Evolutionary conservation across 2,113 vertebrate genomes (phyloP), one percentile per base, ranked within the genome.

Genomic region (Ameiurus melas): DNA sequence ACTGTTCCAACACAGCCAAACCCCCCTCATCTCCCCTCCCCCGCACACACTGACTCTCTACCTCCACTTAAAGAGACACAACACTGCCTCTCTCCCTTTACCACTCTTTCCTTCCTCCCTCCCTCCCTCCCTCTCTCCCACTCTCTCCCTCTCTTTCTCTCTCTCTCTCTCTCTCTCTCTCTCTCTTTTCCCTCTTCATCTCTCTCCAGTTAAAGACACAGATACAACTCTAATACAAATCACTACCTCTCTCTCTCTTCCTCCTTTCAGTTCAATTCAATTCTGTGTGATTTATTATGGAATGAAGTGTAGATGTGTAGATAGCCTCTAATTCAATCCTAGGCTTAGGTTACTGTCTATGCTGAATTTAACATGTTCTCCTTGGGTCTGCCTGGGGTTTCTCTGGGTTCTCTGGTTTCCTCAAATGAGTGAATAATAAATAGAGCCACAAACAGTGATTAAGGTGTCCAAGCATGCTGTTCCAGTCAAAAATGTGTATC

Each of bases 61-160:
- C 92, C 88, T 90, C 87, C 91, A 94, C 95, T 95, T 95, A 95
- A 96, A 96, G 95, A 90, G 92, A 94, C 95, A 96, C 93, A 87
- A 90, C 87, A 60, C 70, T 77, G 51, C 43, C 81, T 79, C 85
- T 84, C 19, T 83, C 51, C 58, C 17, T 86, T 84, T 85, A 39
- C 57, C 14, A 1, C 7, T 19, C 80, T 64, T 79, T 79, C 55
- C 20, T 30, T 13, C 60, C 19, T 39, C 43, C 6, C 6, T 43
- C 43, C 6, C 70, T 71, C 87, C 47, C 62, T 89, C 39, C 58
- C 79, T 82, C n/a, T n/a, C n/a, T n/a, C n/a, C n/a, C n/a, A n/a
- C 85, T n/a, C n/a, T 84, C 19, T 83, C 51, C 58, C 16, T 86
- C 87, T 85, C 66, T 47, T 77, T 89, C 43, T 0, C 43, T 47